Evolutionary conservation across 2,888 invertebrate species (phyloP).

Genomic region (Campoletis raptor): DNA sequence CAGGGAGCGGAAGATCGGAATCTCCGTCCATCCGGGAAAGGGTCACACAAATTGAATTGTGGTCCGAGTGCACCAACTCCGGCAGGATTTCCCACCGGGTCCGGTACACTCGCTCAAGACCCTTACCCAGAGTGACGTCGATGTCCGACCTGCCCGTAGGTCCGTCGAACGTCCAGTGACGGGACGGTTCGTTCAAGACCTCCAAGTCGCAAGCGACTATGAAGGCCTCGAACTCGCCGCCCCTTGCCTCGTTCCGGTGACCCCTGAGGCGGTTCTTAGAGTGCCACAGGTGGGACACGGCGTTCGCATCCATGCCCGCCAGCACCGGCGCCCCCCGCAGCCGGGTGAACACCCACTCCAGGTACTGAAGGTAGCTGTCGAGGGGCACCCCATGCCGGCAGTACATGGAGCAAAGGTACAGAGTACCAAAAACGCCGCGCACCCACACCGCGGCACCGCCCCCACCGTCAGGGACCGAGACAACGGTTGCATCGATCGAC

Average conservation of each 20-base stretch:
- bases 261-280: neutral
- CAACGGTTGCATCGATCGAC: neutral
- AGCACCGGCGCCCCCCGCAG: too few species aligned
- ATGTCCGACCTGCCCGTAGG: neutral
- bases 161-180: neutral
- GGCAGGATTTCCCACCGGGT: neutral
- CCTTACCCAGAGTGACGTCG: conserved; percentile 64
- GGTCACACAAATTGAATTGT: neutral
- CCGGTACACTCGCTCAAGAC: conserved; percentile 10
- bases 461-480: neutral
- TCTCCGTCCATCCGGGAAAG: neutral
- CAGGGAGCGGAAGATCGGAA: neutral
- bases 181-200: neutral
- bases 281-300: neutral
- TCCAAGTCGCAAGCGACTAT: neutral
- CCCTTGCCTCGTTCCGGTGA: neutral
- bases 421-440: neutral
- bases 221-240: neutral
- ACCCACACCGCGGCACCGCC: neutral
- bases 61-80: conserved; percentile 15
- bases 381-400: too few species aligned
- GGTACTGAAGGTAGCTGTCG: neutral
- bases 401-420: neutral
- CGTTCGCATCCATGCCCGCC: neutral
- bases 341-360: neutral